phyloP scores from a whole-genome alignment of 2,113 vertebrate genomes.

The Burhinus oedicnemus region DNA sequence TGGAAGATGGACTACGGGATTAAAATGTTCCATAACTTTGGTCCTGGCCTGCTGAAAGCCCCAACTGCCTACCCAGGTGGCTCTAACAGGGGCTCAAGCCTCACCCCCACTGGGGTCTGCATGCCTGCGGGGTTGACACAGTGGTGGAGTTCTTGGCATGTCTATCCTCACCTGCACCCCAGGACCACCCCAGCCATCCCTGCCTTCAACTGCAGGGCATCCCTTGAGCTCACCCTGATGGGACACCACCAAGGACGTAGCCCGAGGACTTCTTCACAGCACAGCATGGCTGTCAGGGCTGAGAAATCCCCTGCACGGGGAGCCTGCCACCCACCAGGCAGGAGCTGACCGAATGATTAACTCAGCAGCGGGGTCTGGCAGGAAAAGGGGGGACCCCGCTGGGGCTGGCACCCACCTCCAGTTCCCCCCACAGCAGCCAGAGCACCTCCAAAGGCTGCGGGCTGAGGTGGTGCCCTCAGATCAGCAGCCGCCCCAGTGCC shows the following conservation, averaged over 20 bases:
- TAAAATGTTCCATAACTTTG: accelerated
- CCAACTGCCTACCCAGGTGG: background rate
- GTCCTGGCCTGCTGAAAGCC: background rate
- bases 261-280: background rate
- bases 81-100: background rate
- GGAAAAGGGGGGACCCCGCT: background rate
- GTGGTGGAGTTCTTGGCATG: background rate
- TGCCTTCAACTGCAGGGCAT: accelerated
- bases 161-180: background rate
- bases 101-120: background rate
- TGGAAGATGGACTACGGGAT: background rate
- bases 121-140: background rate
- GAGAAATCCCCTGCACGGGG: background rate
- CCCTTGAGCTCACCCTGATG: background rate
- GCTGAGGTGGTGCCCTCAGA: background rate
- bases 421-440: background rate
- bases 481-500: background rate
- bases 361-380: accelerated
- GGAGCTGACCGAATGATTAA: background rate
- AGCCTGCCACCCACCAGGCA: background rate
- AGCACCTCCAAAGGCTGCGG: background rate
- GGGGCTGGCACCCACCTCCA: background rate
- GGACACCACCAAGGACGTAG: background rate
- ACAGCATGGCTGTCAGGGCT: background rate
- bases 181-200: background rate